Base-by-base conservation (phyloP, 2,113 vertebrate species). In the Cairina moschata region DNA sequence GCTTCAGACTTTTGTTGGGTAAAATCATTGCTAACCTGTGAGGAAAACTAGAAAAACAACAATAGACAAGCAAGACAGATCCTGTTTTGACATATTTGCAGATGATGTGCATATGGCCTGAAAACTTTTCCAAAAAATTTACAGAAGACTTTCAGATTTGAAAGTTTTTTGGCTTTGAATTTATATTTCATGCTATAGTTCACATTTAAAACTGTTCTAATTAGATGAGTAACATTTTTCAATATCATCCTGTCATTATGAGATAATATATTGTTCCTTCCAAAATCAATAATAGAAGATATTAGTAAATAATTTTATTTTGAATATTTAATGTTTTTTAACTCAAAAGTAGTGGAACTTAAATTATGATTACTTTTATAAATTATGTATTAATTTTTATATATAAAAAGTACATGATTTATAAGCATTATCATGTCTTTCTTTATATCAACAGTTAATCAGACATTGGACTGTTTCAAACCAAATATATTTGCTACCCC, bases 51-150 rank as follows among this genome's bases (percentile, higher is more conserved):
- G 34, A 82, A 86, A 94, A 89, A 71, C 13, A 73, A 85, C 55
- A 83, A 38, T 54, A 94, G 71, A 42, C 40, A 89, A 83, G 76
- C 34, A 83, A 59, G 68, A 86, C 62, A 63, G 62, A 91, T 91
- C 73, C 62, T 88, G 82, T 90, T 95, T 94, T 90, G 85, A 76
- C 77, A 62, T 75, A 69, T 72, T 66, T 83, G 40, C 25, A 86
- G 54, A 90, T 86, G 46, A 89, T 74, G 26, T 69, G 50, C 72
- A 55, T 89, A 93, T 91, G 92, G 68, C 58, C 50, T 80, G 63
- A 69, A 92, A 83, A 80, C 40, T 76, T 90, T 63, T 87, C 73
- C 62, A 83, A 63, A 62, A 83, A 76, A 72, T 58, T 67, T 63
- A 26, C 18, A 54, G 60, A 76, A 63, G 20, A 75, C 11, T 71